Evolutionary conservation across 2,797 vertebrate species (phyloP), one percentile per base, ranked within the genome.

Genomic region (Enteromius viviparus): DNA sequence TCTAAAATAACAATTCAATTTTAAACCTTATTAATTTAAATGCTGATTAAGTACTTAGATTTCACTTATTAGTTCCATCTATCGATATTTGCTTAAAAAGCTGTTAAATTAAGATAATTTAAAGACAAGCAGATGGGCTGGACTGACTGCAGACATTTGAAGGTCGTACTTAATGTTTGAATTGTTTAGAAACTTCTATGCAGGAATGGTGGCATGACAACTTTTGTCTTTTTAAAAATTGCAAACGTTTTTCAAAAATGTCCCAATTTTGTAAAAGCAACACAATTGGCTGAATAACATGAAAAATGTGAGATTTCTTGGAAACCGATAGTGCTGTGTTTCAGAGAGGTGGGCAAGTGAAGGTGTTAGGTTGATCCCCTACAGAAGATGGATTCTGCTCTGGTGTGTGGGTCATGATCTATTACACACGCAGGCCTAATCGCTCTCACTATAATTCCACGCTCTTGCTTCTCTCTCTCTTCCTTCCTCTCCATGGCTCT

Each of bases 401-500:
- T 82, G 60, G 8, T 53, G 60, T 82, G 71, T 42, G n/a, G 60
- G 60, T 82, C 70, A 42, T 82, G 71, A 82, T 75, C 80, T 64
- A 75, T 75, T 75, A 65, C 80, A 65, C 32, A 82, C n/a, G 45
- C 83, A 65, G 68, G 68, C 68, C 40, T 84, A 70, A 77, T 84
- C 65, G 19, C 66, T 70, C 76, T 71, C 32, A 78, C 66, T 78
- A n/a, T 62, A 65, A 81, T 74, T 75, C 14, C 37, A 71, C 17
- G 49, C 45, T 70, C 53, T 60, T 12, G 40, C 17, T 58, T 45
- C 23, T n/a, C 64, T 37, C 65, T 66, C 62, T 51, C 45, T 10
- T 14, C 69, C 6, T 53, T 19, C 37, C 53, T 81, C 42, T 74
- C 29, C 37, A 42, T 21, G 26, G 19, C 64, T 37, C 29, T 77